Evolutionary conservation across 2,888 invertebrate genomes (phyloP), one percentile per base, ranked within the genome.

Genomic region (Magallana nippona): DNA sequence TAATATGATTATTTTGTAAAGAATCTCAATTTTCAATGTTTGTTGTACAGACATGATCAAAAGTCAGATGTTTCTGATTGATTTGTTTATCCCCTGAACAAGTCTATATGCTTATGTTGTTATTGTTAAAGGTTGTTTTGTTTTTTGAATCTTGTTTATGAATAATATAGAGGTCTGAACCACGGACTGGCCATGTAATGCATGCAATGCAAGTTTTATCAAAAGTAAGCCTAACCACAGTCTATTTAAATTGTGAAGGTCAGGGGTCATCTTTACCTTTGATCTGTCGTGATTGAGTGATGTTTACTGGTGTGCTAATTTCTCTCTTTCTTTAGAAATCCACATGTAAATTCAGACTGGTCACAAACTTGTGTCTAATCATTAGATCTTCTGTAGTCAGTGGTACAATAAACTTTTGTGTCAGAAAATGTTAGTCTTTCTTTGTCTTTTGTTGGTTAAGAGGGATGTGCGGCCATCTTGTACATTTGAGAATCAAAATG

Each of bases 321-420:
- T 71, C 22, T 27, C 71, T 71, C 11, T 71, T 15, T 22, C 71
- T 13, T 27, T 71, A 27, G 71, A 71, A 27, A 71, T 15, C 27
- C 71, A 71, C 71, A 13, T 71, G 22, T 32, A 27, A 71, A 27
- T 71, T 32, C 27, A 71, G 15, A 27, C 71, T 71, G 32, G 71
- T 71, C 71, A 32, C 71, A 27, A 71, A 71, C 22, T 27, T 71
- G 71, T 71, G 71, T 71, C 71, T 27, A 62, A 71, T 71, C 13
- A 71, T 71, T 71, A 71, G 71, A 71, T 27, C 71, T 71, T 27
- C 71, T 71, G 71, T 71, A 71, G 71, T 71, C 32, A 27, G 71
- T 71, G 71, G 71, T 71, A 27, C 71, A 71, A 71, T 71, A 71
- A 71, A 71, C 19, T 71, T 44, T 71, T 71, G 71, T 71, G 71